phyloP scores from a whole-genome alignment of 2,113 vertebrate species.

The Platichthys stellatus region DNA sequence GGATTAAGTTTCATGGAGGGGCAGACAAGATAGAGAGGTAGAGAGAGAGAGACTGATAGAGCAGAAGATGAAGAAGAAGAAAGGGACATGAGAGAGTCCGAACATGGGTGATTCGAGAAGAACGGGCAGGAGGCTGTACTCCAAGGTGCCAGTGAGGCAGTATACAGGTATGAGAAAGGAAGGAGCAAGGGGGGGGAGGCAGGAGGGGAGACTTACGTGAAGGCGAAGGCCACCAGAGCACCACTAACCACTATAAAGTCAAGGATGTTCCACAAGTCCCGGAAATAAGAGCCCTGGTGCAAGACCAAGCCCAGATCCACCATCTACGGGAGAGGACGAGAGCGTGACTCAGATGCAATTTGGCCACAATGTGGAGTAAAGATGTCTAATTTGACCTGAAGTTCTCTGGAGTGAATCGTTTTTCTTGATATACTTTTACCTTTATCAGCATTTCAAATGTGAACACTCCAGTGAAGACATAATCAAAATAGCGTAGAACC shows the following conservation, averaged over 20 bases:
- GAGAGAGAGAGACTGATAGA: constrained; percentile 8
- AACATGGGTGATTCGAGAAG: constrained; percentile 17
- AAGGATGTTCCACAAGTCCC: constrained; percentile 96
- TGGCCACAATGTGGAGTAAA: not conserved
- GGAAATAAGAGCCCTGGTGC: constrained; percentile 95
- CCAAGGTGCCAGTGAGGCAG: constrained; percentile 52
- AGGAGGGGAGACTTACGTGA: constrained; percentile 90
- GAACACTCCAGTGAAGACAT: constrained; percentile 95
- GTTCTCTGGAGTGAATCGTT: not conserved
- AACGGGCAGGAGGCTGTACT: constrained; percentile 38
- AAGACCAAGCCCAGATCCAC: constrained; percentile 93
- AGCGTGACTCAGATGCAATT: not conserved
- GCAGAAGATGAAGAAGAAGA: constrained; percentile 16
- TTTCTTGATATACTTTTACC: constrained; percentile 73
- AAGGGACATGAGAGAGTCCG: not conserved
- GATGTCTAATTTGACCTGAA: not conserved
- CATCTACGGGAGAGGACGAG: constrained; percentile 83
- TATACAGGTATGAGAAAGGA: constrained; percentile 26
- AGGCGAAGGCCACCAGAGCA: constrained; percentile 96
- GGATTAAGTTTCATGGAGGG: not conserved
- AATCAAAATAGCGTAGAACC: constrained; percentile 95
- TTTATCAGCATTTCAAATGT: constrained; percentile 98
- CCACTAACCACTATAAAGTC: constrained; percentile 99
- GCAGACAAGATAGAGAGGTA: not conserved
- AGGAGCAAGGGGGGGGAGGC: constrained; percentile 26